Evolutionary conservation across 2,888 invertebrate species (phyloP), one percentile per base, ranked within the genome.

Genomic region (Nephrotoma appendiculata): DNA sequence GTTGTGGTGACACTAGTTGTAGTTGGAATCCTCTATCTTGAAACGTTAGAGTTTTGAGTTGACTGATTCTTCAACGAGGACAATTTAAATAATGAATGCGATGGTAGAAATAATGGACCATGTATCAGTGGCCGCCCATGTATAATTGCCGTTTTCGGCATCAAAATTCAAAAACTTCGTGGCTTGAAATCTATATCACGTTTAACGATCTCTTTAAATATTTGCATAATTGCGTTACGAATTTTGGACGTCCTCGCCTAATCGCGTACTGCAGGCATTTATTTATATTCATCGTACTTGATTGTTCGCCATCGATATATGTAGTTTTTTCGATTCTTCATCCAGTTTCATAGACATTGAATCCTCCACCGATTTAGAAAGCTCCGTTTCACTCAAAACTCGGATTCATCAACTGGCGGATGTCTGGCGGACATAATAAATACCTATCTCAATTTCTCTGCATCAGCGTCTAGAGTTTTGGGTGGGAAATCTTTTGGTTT

Each of bases 151-250:
- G 5, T 97, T 92, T 0, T 99, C 99, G 5, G 98, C 97, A 0
- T 98, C 99, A 91, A 97, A 98, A 92, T 99, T 98, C 89, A 98
- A 96, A 88, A 97, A 93, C 94, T 93, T 87, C 93, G 92, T 0
- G 98, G 98, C 87, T 92, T 92, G 90, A 96, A 98, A 19, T 94
- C 90, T 0, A 93, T 92, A 90, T 95, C 93, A 86, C 94, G 92
- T 57, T 90, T 90, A 86, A 92, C 92, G 86, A 98, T 95, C 92
- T 98, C 98, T 84, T 93, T 92, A 71, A 98, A 93, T 86, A 98
- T 94, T 89, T 93, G 94, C 52, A 92, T 89, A 52, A 97, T 19
- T 19, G 89, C 3, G 92, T 19, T 19, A 89, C 3, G 92, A 96
- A 98, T 88, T 98, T 97, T 0, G 94, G 93, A 0, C 95, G 93